Evolutionary conservation across 2,797 vertebrate genomes (phyloP), one percentile per base, ranked within the genome.

Genomic region (Argyrosomus regius): DNA sequence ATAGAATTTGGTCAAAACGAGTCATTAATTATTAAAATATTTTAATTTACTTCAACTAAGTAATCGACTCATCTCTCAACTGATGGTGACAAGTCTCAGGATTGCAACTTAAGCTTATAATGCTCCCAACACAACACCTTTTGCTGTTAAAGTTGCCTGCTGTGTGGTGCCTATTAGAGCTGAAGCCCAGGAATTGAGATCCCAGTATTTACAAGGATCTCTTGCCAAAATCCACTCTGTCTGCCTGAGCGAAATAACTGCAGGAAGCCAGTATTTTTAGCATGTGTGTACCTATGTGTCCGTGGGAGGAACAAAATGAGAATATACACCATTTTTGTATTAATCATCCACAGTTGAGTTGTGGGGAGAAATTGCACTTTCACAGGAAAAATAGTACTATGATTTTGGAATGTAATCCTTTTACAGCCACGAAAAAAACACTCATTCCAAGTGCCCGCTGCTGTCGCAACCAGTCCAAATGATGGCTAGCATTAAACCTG

Each of bases 81-180:
- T 39, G 8, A 77, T 13, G 56, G 18, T 13, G 45, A 68, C 31
- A 72, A 35, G 12, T 64, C 58, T 69, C 66, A 43, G 56, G 57
- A 57, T 68, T 41, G 72, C 11, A 35, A 65, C 53, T 75, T 52
- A 28, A 71, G 57, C 22, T 67, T 10, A 75, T 43, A 24, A 64
- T 28, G 61, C 64, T 71, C 52, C 69, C 64, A 67, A 5, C 16
- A 26, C 14, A 58, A 39, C 81, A 71, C 52, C 39, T 67, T 71
- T 56, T 11, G 20, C 46, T 74, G 63, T 22, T 80, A 3, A 46
- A 56, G 35, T 54, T 16, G 16, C 69, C 62, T 70, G 76, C 70
- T 87, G 80, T 73, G 60, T 39, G 6, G 56, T 28, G 58, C 63
- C 69, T 74, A 69, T 77, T 72, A 71, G 58, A 71, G 60, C 2